Evolutionary conservation across 2,797 vertebrate genomes (phyloP).

Genomic region (Sus cebifrons): DNA sequence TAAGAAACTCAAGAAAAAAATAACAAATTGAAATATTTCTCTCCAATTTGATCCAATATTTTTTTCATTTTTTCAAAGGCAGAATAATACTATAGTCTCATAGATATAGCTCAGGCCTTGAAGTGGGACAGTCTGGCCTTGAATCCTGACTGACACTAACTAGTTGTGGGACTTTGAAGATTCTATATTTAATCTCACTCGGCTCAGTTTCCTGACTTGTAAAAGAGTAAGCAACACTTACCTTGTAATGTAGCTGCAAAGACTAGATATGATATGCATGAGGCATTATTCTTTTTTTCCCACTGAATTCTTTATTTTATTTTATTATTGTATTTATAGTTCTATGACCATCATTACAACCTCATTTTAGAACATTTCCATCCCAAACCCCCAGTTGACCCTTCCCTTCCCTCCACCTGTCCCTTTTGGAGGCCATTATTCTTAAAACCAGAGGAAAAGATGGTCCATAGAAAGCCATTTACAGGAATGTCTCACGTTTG

Average conservation of each 20-base stretch:
- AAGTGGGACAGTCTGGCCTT: background rate
- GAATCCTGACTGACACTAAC: background rate
- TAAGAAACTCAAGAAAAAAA: slow-evolving; percentile 37
- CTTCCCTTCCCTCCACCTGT: too few species aligned
- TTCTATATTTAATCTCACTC: background rate
- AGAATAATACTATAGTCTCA: background rate
- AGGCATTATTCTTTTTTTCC: too few species aligned
- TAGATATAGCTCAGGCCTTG: background rate
- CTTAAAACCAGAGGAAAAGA: background rate
- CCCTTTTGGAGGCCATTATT: background rate
- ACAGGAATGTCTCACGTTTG: background rate
- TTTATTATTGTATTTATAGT: too few species aligned
- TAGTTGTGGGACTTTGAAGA: background rate
- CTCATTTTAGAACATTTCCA: too few species aligned
- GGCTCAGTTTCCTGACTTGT: background rate
- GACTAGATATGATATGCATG: background rate
- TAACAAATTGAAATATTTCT: background rate
- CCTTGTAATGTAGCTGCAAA: background rate
- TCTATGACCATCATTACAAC: too few species aligned
- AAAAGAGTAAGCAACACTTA: background rate
- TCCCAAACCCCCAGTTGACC: too few species aligned
- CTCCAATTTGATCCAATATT: background rate
- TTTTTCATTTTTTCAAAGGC: slow-evolving; percentile 10
- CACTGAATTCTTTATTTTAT: too few species aligned
- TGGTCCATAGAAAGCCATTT: background rate